Conservation (phyloP, 2,888 invertebrate species). For the Ctenicera cuprea region DNA sequence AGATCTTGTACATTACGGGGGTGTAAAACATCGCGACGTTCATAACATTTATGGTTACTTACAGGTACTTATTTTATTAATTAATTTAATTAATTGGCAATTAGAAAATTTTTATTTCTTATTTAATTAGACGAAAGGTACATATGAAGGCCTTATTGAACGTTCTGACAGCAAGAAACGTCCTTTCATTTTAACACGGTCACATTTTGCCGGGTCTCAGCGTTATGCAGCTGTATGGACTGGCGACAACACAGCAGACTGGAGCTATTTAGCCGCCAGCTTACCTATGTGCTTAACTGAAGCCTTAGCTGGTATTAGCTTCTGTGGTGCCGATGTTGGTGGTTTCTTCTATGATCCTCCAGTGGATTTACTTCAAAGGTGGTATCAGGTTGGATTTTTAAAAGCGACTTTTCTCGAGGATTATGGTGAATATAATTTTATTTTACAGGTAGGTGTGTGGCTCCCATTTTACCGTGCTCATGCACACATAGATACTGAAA, state of each 20-base stretch:
- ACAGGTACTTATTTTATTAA: constrained; percentile 64
- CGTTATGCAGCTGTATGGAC: constrained; percentile 96
- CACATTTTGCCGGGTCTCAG: constrained; percentile 95
- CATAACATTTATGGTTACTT: constrained; percentile 94
- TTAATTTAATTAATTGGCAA: too few species aligned
- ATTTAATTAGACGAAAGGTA: constrained; percentile 70
- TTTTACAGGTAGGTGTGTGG: constrained; percentile 83
- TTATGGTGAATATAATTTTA: not conserved
- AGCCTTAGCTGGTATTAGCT: constrained; percentile 88
- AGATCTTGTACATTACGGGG: constrained; percentile 88
- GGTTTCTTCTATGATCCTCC: constrained; percentile 97
- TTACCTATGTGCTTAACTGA: constrained; percentile 94
- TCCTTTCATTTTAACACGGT: constrained; percentile 93
- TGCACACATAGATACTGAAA: constrained; percentile 93
- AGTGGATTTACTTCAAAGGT: constrained; percentile 86
- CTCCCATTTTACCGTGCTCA: constrained; percentile 97
- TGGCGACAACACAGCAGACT: constrained; percentile 95
- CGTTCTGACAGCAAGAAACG: constrained; percentile 79
- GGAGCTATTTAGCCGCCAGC: constrained; percentile 89
- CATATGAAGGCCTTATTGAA: constrained; percentile 76
- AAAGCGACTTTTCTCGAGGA: too few species aligned
- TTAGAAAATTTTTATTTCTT: not conserved
- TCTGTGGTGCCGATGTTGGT: constrained; percentile 96
- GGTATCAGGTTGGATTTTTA: constrained; percentile 71
- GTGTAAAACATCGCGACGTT: constrained; percentile 91